These are phyloP conservation scores for Lydus trimaculatus DNA, from an alignment of 2,888 invertebrate genomes.

Conservation along the genomic window DNA sequence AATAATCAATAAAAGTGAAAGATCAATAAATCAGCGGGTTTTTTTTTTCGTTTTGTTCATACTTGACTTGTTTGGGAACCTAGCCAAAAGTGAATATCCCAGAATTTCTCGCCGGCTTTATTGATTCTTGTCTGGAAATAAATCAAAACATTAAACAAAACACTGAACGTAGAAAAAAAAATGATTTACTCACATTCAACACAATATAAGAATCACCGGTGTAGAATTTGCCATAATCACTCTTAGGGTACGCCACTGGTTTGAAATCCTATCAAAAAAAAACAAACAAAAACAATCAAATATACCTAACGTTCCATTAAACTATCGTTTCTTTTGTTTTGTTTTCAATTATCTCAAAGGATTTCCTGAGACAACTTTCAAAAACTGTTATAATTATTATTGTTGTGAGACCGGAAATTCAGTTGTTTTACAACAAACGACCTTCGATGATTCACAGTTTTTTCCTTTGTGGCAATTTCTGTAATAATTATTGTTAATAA, in stretches of 20 bases:
- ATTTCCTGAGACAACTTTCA: neutral
- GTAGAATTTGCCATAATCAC: conserved; percentile 83
- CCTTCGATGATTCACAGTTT: neutral
- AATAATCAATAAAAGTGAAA: neutral
- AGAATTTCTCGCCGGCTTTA: conserved; percentile 69
- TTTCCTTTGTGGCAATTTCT: neutral
- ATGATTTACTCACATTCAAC: conserved; percentile 69
- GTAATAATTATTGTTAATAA: too few species aligned
- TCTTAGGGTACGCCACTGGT: conserved; percentile 74
- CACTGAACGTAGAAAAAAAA: too few species aligned
- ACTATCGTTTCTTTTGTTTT: too few species aligned
- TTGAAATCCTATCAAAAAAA: conserved; percentile 77
- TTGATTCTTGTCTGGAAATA: conserved; percentile 70
- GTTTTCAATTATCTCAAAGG: neutral
- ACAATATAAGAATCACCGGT: conserved; percentile 88
- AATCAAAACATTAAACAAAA: neutral
- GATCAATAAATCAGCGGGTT: neutral
- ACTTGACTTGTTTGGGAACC: conserved; percentile 79
- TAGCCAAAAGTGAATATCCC: conserved; percentile 91
- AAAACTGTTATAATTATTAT: neutral
- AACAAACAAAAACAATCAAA: neutral
- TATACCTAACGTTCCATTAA: neutral
- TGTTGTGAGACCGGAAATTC: neutral
- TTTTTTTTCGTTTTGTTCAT: conserved; percentile 28
- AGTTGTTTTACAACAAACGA: neutral